Evolutionary conservation across 2,888 invertebrate species (phyloP).

Genomic region (Osedax fenrisi): DNA sequence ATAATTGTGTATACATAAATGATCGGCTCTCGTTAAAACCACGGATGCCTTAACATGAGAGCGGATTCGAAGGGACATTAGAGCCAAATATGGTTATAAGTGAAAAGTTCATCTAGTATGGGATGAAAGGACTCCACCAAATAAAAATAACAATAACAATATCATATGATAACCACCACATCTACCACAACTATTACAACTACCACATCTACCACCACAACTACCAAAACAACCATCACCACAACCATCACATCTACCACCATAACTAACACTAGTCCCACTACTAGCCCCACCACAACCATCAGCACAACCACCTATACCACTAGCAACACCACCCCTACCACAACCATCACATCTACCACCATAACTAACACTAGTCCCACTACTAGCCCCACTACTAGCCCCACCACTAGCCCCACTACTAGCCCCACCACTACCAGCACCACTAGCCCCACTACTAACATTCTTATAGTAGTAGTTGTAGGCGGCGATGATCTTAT

Average conservation of each 20-base stretch:
- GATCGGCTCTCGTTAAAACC: too few relatives aligned
- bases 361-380: not conserved
- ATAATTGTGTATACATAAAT: too few relatives aligned
- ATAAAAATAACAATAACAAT: too few relatives aligned
- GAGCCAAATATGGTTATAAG: too few relatives aligned
- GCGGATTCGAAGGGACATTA: too few relatives aligned
- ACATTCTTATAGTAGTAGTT: not conserved
- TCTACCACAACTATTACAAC: not conserved
- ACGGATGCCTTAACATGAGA: too few relatives aligned
- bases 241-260: not conserved
- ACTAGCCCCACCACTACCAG: not conserved
- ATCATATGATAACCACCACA: too few relatives aligned
- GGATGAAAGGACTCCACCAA: too few relatives aligned
- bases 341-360: not conserved
- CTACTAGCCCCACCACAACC: not conserved
- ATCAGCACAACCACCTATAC: not conserved
- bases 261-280: not conserved
- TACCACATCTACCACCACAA: not conserved
- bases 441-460: not conserved
- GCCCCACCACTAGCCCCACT: not conserved
- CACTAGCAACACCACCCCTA: not conserved
- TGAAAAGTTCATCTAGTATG: too few relatives aligned
- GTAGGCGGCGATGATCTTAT: slow-evolving; percentile 62
- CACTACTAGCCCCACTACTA: not conserved
- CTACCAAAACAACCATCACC: not conserved